Evolutionary conservation across 2,888 invertebrate genomes (phyloP).

Genomic region (Clostera curtula): DNA sequence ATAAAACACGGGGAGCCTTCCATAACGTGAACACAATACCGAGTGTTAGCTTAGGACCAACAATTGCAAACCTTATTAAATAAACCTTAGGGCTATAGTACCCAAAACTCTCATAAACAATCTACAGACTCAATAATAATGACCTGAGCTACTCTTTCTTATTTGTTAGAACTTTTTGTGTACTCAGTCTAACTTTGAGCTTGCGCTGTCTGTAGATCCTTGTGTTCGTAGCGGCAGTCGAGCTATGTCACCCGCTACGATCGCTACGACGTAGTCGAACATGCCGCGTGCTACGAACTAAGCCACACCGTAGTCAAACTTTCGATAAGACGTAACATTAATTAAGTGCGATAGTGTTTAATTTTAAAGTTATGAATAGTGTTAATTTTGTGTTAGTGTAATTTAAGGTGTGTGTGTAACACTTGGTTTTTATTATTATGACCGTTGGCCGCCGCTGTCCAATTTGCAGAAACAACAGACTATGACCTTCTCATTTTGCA

Average conservation of each 20-base stretch:
- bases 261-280: slow-evolving; percentile 40
- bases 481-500: slow-evolving; percentile 60
- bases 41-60: too few species aligned
- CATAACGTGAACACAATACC: slow-evolving; percentile 11
- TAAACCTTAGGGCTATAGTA: neutral
- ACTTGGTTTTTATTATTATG: slow-evolving; percentile 33
- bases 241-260: slow-evolving; percentile 45
- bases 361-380: slow-evolving; percentile 21
- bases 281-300: slow-evolving; percentile 34
- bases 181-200: slow-evolving; percentile 30
- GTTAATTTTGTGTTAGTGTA: slow-evolving; percentile 33
- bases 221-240: slow-evolving; percentile 46
- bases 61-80: slow-evolving; percentile 10
- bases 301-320: slow-evolving; percentile 25
- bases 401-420: slow-evolving; percentile 32
- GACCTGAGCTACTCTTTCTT: slow-evolving; percentile 10
- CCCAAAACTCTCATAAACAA: neutral
- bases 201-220: slow-evolving; percentile 47
- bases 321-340: slow-evolving; percentile 20
- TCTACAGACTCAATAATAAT: slow-evolving; percentile 5
- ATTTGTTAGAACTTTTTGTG: slow-evolving; percentile 20
- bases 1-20: too few species aligned
- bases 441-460: slow-evolving; percentile 32
- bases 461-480: slow-evolving; percentile 48
- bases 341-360: slow-evolving; percentile 24